These are phyloP conservation scores for Turnix velox DNA, from an alignment of 2,113 vertebrate genomes.

Conservation along the genomic window DNA sequence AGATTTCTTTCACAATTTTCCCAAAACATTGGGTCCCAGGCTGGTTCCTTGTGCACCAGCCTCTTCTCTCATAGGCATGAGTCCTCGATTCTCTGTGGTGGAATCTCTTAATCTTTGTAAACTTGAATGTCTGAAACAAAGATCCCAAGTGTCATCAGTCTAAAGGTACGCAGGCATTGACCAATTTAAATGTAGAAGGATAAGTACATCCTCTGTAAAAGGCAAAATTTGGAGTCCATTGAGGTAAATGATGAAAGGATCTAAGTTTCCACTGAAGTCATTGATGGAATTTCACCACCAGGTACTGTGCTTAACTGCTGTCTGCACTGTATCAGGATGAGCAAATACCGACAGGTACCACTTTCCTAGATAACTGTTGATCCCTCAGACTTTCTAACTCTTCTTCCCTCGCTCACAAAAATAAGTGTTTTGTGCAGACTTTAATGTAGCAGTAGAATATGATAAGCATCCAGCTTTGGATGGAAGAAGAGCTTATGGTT, in stretches of 20 bases:
- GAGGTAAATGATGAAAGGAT: neutral
- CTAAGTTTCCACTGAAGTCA: neutral
- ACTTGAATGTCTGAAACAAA: neutral
- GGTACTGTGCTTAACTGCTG: accelerated
- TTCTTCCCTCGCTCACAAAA: neutral
- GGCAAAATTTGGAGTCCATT: neutral
- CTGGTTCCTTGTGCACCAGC: accelerated
- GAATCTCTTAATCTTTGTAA: neutral
- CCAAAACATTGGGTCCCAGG: neutral
- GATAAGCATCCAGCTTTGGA: neutral
- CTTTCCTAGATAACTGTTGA: neutral
- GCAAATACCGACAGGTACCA: neutral
- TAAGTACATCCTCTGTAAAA: neutral
- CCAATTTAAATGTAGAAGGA: neutral
- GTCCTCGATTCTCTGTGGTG: neutral
- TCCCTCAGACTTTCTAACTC: neutral
- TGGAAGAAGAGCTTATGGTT: neutral
- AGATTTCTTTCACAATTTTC: no score
- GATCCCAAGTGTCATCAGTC: neutral
- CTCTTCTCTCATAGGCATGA: neutral
- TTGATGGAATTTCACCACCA: neutral
- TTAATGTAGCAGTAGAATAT: neutral
- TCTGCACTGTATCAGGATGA: neutral
- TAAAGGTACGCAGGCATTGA: neutral
- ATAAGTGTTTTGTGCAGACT: neutral